Evolutionary conservation across 2,113 vertebrate species (phyloP).

Genomic region (Pelobates fuscus): DNA sequence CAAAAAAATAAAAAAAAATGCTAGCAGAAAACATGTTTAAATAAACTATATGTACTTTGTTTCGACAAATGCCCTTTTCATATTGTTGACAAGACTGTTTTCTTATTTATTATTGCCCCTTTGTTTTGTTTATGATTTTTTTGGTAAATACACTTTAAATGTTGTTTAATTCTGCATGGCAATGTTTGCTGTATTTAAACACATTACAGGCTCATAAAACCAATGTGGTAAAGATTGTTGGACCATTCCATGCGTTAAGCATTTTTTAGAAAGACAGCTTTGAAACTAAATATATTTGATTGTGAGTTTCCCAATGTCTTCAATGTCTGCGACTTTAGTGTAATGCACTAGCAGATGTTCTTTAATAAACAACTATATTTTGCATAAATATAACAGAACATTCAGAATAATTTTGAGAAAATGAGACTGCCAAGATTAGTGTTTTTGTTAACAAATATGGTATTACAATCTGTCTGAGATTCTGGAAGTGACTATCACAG

Average conservation of each 20-base stretch:
- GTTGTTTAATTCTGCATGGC: constrained; percentile 10
- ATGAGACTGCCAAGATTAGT: constrained; percentile 58
- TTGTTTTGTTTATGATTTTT: neutral
- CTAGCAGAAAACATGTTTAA: too few relatives aligned
- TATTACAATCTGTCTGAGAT: constrained; percentile 54
- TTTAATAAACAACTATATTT: constrained; percentile 56
- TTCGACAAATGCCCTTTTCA: too few relatives aligned
- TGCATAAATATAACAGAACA: constrained; percentile 55
- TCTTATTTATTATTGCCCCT: constrained; percentile 21
- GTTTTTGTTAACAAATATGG: constrained; percentile 57
- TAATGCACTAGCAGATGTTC: constrained; percentile 56
- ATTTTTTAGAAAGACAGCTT: constrained; percentile 28
- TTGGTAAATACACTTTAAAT: constrained; percentile 13
- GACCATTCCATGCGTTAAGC: constrained; percentile 18
- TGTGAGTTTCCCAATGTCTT: constrained; percentile 16
- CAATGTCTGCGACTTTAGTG: constrained; percentile 15
- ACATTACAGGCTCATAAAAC: constrained; percentile 2
- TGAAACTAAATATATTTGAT: constrained; percentile 38
- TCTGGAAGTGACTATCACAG: neutral
- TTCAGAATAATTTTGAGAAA: constrained; percentile 38
- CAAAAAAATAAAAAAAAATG: too few relatives aligned
- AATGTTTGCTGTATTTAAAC: constrained; percentile 31
- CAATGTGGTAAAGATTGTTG: constrained; percentile 16
- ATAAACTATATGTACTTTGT: too few relatives aligned
- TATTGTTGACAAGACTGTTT: constrained; percentile 21